phyloP scores from a whole-genome alignment of 2,113 vertebrate genomes.

The Aramus guarauna region DNA sequence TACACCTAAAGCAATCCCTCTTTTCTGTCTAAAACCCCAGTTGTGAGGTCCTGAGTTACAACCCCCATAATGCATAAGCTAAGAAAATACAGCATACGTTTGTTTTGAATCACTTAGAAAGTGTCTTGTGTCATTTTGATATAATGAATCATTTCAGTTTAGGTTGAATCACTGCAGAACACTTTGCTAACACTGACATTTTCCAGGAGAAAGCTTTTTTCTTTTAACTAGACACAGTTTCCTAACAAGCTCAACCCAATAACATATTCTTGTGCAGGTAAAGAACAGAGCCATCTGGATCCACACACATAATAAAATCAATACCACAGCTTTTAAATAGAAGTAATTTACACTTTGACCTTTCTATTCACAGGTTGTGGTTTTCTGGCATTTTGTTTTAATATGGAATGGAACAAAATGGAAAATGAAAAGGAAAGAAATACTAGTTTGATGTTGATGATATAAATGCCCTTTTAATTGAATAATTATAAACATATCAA shows the following conservation, averaged over 20 bases:
- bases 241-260: background rate
- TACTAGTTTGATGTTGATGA: background rate
- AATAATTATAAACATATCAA: background rate
- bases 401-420: background rate
- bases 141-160: background rate
- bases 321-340: background rate
- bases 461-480: background rate
- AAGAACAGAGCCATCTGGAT: background rate
- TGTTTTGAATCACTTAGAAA: background rate
- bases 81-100: background rate
- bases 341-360: background rate
- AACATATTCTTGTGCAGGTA: background rate
- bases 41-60: background rate
- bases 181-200: background rate
- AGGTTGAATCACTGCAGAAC: conserved; percentile 3
- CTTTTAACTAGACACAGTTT: background rate
- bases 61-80: background rate
- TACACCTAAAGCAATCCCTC: background rate
- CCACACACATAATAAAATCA: background rate
- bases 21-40: background rate
- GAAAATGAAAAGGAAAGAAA: background rate
- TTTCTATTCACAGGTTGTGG: background rate
- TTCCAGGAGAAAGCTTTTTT: background rate
- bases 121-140: background rate
- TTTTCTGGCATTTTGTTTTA: background rate